Conservation (phyloP, 2,888 invertebrate species). For the Tethea ocularis region DNA sequence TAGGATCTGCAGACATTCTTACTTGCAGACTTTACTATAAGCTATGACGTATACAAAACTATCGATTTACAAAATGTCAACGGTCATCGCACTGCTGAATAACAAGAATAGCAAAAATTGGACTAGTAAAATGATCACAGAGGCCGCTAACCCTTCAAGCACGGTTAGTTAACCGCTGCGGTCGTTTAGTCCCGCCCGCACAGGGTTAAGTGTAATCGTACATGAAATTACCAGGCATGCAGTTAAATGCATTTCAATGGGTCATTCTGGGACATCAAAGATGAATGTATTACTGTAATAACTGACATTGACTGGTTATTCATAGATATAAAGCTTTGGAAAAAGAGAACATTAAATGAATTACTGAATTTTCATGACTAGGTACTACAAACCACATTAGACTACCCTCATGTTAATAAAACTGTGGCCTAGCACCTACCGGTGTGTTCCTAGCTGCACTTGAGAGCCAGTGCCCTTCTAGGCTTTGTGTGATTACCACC, state of each 20-base stretch:
- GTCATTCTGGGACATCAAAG: constrained; percentile 59
- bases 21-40: neutral
- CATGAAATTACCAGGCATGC: constrained; percentile 67
- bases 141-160: constrained; percentile 65
- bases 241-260: constrained; percentile 66
- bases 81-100: constrained; percentile 16
- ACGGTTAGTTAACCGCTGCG: constrained; percentile 72
- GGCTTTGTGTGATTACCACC: too few species aligned
- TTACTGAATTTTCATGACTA: too few species aligned
- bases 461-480: too few species aligned
- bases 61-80: constrained; percentile 21
- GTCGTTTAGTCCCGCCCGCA: constrained; percentile 31
- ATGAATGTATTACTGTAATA: constrained; percentile 22
- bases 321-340: neutral
- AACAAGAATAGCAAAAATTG: constrained; percentile 70
- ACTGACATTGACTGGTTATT: constrained; percentile 4
- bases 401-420: too few species aligned
- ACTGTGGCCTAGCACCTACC: too few species aligned
- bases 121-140: constrained; percentile 64
- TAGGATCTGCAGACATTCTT: too few species aligned
- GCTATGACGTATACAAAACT: neutral
- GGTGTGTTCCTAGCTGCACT: too few species aligned
- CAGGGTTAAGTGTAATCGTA: constrained; percentile 62
- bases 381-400: too few species aligned
- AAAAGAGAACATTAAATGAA: neutral